Percentiles rank a stretch among this genome's conserved stretches.
These are phyloP conservation scores for Moxostoma hubbsi DNA, from an alignment of 2,797 vertebrate genomes.

Conservation along the genomic window DNA sequence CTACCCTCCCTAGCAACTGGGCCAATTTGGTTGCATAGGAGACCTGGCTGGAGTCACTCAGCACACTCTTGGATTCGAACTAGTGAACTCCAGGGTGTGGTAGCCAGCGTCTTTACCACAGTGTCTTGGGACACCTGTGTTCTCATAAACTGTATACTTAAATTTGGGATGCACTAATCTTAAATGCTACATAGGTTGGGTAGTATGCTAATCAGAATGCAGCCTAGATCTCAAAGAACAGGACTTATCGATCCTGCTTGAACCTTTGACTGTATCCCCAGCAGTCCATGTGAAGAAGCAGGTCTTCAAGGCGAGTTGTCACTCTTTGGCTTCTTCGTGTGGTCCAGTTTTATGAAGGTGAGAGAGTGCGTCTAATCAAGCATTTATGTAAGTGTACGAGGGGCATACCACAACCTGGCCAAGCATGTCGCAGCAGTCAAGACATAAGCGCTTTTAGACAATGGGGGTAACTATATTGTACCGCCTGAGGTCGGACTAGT, in stretches of 20 bases:
- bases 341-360: constrained; percentile 2
- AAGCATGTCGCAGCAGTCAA: background rate
- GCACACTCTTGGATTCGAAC: too few relatives aligned
- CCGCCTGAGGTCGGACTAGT: constrained; percentile 63
- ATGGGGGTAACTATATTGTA: constrained; percentile 51
- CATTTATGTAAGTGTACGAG: background rate
- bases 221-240: background rate
- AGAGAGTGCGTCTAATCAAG: constrained; percentile 6
- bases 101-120: too few relatives aligned
- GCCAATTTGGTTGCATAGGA: too few relatives aligned
- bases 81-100: too few relatives aligned
- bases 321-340: constrained; percentile 2
- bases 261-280: background rate
- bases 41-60: too few relatives aligned
- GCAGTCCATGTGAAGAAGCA: too few relatives aligned
- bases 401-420: background rate
- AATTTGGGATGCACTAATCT: too few relatives aligned
- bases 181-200: too few relatives aligned
- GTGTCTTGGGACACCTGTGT: too few relatives aligned
- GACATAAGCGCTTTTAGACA: constrained; percentile 42
- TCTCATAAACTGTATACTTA: too few relatives aligned
- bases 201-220: background rate
- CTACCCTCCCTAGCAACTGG: too few relatives aligned
- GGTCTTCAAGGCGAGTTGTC: background rate
- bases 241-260: background rate